Percentiles rank a stretch among this genome's conserved stretches.
phyloP scores from a whole-genome alignment of 2,113 vertebrate species.

The Danionella cerebrum region DNA sequence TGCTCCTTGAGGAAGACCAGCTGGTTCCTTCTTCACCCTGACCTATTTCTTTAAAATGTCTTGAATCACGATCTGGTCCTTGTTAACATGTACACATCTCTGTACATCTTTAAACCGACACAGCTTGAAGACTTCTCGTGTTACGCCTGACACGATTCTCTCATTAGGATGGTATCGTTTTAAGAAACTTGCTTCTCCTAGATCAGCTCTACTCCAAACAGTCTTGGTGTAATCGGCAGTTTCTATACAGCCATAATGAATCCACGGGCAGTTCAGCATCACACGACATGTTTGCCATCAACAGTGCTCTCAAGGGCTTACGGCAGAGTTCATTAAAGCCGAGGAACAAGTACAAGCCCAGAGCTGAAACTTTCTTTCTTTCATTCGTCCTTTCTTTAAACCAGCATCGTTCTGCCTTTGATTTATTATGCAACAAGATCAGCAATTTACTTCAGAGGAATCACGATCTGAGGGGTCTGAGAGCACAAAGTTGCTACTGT shows the following conservation, averaged over 20 bases:
- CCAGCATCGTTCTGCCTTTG: constrained; percentile 11
- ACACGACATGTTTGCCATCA: constrained; percentile 17
- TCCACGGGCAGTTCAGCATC: constrained; percentile 9
- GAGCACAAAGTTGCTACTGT: background rate
- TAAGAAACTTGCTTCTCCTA: background rate
- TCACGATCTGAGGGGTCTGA: background rate
- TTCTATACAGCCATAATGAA: constrained; percentile 10
- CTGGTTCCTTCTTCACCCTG: too few species aligned
- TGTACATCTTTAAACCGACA: background rate
- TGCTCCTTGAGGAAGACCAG: too few species aligned
- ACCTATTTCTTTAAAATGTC: too few species aligned
- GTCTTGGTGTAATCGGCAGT: too few species aligned
- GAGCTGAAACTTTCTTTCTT: constrained; percentile 9
- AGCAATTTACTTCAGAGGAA: constrained; percentile 8
- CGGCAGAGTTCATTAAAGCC: constrained; percentile 15
- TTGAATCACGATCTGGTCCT: background rate
- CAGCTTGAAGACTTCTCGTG: background rate
- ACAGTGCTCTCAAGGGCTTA: constrained; percentile 14
- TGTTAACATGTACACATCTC: background rate
- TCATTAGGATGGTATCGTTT: background rate
- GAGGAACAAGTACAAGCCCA: constrained; percentile 16
- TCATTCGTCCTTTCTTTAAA: constrained; percentile 6
- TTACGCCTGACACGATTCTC: constrained; percentile 2
- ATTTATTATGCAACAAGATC: constrained; percentile 32
- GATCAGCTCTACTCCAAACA: background rate